phyloP scores from a whole-genome alignment of 1,140 invertebrate genomes.

The Solenopsis fugax region DNA sequence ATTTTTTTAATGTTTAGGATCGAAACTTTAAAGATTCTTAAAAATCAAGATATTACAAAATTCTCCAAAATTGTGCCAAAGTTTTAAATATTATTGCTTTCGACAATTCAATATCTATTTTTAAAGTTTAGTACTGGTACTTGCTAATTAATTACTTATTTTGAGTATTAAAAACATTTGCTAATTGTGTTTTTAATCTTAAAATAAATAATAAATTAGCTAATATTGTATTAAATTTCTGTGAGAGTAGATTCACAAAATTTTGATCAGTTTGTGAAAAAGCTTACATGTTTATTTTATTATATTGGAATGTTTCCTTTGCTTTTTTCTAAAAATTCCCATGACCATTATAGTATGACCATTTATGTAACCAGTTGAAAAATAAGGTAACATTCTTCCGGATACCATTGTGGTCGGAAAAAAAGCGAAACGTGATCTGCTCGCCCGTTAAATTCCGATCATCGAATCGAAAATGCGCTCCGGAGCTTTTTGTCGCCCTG shows the following conservation, averaged over 20 bases:
- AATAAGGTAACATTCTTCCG: constrained; percentile 27
- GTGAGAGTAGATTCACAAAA: neutral
- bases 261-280: neutral
- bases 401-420: constrained; percentile 5
- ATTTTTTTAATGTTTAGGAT: too few relatives aligned
- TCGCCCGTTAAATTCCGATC: constrained; percentile 56
- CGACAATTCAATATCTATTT: too few relatives aligned
- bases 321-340: neutral
- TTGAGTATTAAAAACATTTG: too few relatives aligned
- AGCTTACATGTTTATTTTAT: neutral
- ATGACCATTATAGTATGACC: neutral
- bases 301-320: neutral
- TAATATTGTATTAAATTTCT: too few relatives aligned
- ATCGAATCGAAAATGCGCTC: constrained; percentile 17
- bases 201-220: too few relatives aligned
- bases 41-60: neutral
- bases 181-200: too few relatives aligned
- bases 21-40: too few relatives aligned
- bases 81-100: neutral
- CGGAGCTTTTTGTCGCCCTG: constrained; percentile 33
- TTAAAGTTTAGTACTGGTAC: too few relatives aligned
- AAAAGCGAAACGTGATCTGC: constrained; percentile 8
- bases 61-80: neutral
- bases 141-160: too few relatives aligned
- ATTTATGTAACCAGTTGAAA: neutral